Evolutionary conservation across 2,113 vertebrate species (phyloP).

Genomic region (Prunella fulvescens): DNA sequence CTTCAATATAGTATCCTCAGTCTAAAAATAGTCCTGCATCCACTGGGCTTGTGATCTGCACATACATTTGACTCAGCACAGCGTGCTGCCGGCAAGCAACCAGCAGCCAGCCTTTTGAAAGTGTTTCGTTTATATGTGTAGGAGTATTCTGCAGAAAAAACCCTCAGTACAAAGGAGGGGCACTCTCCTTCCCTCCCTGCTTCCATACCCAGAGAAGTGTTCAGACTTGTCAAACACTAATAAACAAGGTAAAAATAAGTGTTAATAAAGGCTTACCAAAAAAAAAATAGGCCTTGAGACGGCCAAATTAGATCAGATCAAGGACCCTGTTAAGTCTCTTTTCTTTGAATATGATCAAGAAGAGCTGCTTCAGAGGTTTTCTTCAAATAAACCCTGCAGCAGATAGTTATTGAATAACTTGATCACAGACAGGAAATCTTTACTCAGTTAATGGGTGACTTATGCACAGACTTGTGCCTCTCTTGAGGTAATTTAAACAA

Average conservation of each 20-base stretch:
- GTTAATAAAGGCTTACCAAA: background rate
- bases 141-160: conserved; percentile 27
- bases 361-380: background rate
- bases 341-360: background rate
- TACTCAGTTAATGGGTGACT: background rate
- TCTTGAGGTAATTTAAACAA: background rate
- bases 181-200: background rate
- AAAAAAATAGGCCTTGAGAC: background rate
- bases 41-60: conserved; percentile 58
- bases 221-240: conserved; percentile 29
- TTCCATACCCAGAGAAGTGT: background rate
- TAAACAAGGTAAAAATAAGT: background rate
- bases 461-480: background rate
- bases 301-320: background rate
- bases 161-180: background rate
- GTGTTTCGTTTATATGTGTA: background rate
- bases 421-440: background rate
- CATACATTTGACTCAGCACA: conserved; percentile 61
- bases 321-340: background rate
- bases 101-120: conserved; percentile 2
- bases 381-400: background rate
- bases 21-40: conserved; percentile 48
- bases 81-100: conserved; percentile 43
- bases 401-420: conserved; percentile 17
- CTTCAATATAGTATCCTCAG: background rate